Base-by-base conservation (phyloP, 2,888 invertebrate genomes). In the Slavum lentiscoides region DNA sequence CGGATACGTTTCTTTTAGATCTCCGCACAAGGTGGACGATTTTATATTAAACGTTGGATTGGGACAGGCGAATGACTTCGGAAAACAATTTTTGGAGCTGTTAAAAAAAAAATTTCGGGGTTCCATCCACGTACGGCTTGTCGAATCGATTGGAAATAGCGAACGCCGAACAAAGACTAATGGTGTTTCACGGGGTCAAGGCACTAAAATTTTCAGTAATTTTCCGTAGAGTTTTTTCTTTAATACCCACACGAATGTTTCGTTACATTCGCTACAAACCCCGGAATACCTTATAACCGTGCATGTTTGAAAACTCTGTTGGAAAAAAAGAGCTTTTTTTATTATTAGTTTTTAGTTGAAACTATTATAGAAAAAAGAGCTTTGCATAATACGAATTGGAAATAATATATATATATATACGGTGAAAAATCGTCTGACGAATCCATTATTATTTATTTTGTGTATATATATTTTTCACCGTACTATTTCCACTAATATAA, bases 141-240 rank as follows among this genome's bases (percentile, higher is more conserved):
- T 70, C 21, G 15, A 59, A 72, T 72, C 13, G 72, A 72, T 43
- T 72, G 21, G 39, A 21, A 59, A n/a, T n/a, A 21, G 21, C 6
- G 43, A 59, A 72, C 59, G 39, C 17, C 6, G 43, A 59, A 72
- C 59, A 15, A 43, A 61, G 59, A 61, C 4, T 4, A 30, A 1
- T 61, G 43, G 21, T 43, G 39, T 11, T 72, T 61, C 5, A 15
- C 49, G 21, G 37, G 17, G 23, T 72, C 43, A 2, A 43, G 67
- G 21, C 9, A 21, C 21, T 21, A 61, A 43, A 61, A 43, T 9
- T 43, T 9, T 15, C 15, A 72, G 17, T 39, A 72, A n/a, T 59
- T 59, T 43, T 72, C 11, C 11, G n/a, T 39, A 13, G 39, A 70
- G 17, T 17, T 23, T 11, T 49, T 49, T 49, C 11, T 13, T 30